Base-by-base conservation (phyloP, 2,113 vertebrate genomes). In the Xiphophorus hellerii region DNA sequence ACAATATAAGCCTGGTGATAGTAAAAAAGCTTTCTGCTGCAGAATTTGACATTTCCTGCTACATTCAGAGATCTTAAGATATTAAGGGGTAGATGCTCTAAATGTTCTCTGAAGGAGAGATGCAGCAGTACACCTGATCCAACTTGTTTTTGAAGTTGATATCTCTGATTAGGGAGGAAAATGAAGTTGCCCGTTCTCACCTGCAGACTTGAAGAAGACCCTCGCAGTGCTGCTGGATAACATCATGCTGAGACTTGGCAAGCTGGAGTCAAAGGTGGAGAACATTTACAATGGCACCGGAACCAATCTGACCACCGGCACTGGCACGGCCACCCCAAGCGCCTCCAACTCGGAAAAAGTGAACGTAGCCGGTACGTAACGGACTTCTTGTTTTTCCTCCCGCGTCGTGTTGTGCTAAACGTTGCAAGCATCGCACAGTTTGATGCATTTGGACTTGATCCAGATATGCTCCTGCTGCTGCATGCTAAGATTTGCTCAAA, bases 201-300 rank as follows among this genome's bases (percentile, higher is more conserved):
- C 62, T 51, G 25, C 88, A 99, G 98, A 99, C 92, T 91, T 99
- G 91, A 99, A 99, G 93, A 99, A 99, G 93, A 99, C 98, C 0
- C 95, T 99, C 1, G 98, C 98, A 2, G 98, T 99, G 68, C 92
- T 99, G 69, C 87, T 99, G 92, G 98, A 99, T 88, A 99, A 98
- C 91, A 99, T 99, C 90, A 94, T 99, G 93, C 96, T 97, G 79
- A 94, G 98, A 76, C 96, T 99, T 68, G 97, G 97, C 71, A 98
- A 97, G 92, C 92, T 99, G 0, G 98, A 99, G 88, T 96, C 97
- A 5, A 99, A 97, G 91, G 97, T 99, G 90, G 98, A 99, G 75
- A 99, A 96, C 91, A 96, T 99, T 5, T 93, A 97, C 87, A 99
- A 99, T 20, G 96, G 96, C 84, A 97, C 97, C 0, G 96, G 95